Evolutionary conservation across 2,797 vertebrate genomes (phyloP).

Genomic region (Hylomyscus alleni): DNA sequence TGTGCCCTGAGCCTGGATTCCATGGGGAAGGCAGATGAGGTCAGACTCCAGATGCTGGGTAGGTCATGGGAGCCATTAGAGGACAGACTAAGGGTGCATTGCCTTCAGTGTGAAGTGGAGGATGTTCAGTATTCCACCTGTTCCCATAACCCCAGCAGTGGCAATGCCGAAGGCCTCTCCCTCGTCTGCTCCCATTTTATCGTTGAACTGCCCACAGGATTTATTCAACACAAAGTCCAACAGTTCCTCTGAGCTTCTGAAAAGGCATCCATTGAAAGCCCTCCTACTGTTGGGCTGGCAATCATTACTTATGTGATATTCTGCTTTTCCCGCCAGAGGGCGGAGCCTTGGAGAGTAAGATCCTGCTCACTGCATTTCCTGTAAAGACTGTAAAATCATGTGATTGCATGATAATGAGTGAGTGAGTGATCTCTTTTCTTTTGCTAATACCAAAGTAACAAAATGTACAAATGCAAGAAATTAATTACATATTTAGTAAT

Average conservation of each 20-base stretch:
- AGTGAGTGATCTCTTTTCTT: background rate
- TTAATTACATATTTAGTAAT: conserved; percentile 24
- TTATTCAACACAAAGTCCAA: background rate
- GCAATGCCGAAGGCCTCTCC: background rate
- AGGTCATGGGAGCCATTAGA: background rate
- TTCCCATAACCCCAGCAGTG: background rate
- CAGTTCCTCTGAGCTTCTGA: background rate
- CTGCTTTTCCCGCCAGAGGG: background rate
- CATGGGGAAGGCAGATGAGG: background rate
- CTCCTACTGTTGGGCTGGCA: background rate
- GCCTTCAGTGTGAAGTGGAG: background rate
- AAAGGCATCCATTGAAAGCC: background rate
- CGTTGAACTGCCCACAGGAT: background rate
- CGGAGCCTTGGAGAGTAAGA: background rate
- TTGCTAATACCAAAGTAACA: conserved; percentile 6
- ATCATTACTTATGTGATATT: conserved; percentile 27
- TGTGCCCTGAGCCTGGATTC: background rate
- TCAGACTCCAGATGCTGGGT: background rate
- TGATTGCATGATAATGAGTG: too few species aligned
- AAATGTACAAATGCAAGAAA: conserved; percentile 51
- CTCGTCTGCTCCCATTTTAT: background rate
- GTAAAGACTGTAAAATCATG: background rate
- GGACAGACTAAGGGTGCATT: background rate
- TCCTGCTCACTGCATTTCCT: background rate
- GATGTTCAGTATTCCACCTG: background rate